A percentile compares a stretch with the other conserved stretches of the same genome.
These are phyloP conservation scores for Peromyscus maniculatus DNA, from an alignment of 2,113 vertebrate genomes.

Conservation along the genomic window DNA sequence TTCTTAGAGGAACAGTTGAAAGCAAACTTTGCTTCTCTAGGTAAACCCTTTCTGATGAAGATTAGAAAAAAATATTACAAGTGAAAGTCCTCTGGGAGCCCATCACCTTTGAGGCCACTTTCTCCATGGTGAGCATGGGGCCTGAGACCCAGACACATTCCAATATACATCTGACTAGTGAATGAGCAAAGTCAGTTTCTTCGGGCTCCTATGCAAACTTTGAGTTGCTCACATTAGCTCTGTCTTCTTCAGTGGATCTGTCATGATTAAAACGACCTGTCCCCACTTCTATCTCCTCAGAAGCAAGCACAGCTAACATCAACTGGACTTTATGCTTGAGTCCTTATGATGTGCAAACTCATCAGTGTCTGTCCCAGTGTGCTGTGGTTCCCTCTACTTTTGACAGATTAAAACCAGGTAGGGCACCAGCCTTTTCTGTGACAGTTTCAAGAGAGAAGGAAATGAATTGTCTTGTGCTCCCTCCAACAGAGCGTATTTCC, in stretches of 20 bases:
- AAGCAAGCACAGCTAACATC: background rate
- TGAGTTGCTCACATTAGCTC: background rate
- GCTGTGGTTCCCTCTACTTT: background rate
- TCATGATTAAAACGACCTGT: background rate
- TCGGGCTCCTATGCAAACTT: background rate
- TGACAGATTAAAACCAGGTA: background rate
- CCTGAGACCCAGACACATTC: background rate
- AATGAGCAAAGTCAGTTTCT: background rate
- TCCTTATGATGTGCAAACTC: background rate
- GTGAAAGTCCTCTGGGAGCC: background rate
- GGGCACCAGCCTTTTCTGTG: background rate
- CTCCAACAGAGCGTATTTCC: background rate
- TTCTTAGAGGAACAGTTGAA: background rate
- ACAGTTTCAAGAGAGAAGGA: constrained; percentile 22
- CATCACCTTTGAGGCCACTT: background rate
- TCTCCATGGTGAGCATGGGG: background rate
- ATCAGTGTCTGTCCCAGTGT: background rate
- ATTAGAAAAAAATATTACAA: background rate
- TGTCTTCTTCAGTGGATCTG: background rate
- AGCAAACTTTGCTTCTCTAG: background rate
- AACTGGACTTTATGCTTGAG: background rate
- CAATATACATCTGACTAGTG: background rate
- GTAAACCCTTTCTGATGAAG: background rate
- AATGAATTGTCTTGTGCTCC: background rate
- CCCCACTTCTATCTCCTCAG: fast-evolving